Conservation (phyloP, 2,888 invertebrate genomes). For the Bhutanitis thaidina region DNA sequence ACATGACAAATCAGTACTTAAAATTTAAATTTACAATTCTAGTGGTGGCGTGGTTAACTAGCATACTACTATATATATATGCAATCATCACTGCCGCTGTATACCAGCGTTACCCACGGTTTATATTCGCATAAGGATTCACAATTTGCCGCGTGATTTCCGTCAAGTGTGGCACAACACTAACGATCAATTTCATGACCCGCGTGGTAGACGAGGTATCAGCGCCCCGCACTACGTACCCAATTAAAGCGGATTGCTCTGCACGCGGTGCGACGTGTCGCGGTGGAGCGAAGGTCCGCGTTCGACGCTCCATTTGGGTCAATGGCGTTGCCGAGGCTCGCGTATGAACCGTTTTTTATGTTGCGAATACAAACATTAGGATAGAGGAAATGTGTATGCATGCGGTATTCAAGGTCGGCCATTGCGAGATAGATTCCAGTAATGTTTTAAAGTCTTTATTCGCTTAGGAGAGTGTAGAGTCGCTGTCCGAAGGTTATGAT, state of each 20-base stretch:
- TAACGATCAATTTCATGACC: background rate
- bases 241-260: background rate
- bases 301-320: background rate
- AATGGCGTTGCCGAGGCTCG: background rate
- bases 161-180: background rate
- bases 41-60: too few species aligned
- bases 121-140: too few species aligned
- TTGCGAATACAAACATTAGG: background rate
- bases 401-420: too few species aligned
- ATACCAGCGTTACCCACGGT: too few species aligned
- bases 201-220: background rate
- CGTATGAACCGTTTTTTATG: background rate
- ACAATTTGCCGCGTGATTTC: background rate
- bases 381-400: background rate
- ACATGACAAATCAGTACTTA: too few species aligned
- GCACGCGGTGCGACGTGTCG: background rate
- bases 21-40: too few species aligned
- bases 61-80: too few species aligned
- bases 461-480: too few species aligned
- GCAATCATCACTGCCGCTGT: too few species aligned
- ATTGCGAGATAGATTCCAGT: too few species aligned
- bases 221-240: background rate
- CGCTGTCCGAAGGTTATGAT: too few species aligned
- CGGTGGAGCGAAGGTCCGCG: background rate
- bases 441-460: too few species aligned